phyloP scores from a whole-genome alignment of 2,888 invertebrate species.

The Scrobipalpa atriplicella region DNA sequence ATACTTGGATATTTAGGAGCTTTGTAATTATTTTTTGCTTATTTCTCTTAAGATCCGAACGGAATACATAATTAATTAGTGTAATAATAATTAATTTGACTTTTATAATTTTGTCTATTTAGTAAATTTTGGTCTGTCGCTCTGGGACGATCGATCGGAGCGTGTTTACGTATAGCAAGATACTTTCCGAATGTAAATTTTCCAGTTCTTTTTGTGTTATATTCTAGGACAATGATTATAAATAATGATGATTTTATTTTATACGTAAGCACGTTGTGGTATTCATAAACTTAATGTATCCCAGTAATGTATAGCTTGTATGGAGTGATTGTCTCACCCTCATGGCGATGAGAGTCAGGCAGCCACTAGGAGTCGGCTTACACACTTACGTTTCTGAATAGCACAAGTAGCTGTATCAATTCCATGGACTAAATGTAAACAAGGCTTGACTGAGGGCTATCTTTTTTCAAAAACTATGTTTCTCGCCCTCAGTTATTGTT shows the following conservation, averaged over 20 bases:
- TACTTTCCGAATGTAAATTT: slow-evolving; percentile 29
- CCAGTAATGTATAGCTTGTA: not conserved
- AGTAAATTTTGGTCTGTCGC: slow-evolving; percentile 58
- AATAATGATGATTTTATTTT: slow-evolving; percentile 34
- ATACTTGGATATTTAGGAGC: slow-evolving; percentile 56
- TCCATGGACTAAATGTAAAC: slow-evolving; percentile 71
- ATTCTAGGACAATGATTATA: not conserved
- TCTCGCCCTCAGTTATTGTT: slow-evolving; percentile 31
- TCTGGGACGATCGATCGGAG: slow-evolving; percentile 44
- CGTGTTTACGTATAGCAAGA: slow-evolving; percentile 43
- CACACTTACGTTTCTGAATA: slow-evolving; percentile 21
- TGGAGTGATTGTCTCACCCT: slow-evolving; percentile 7
- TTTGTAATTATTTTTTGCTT: slow-evolving; percentile 58
- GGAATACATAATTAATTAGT: slow-evolving; percentile 42
- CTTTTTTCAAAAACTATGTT: not conserved
- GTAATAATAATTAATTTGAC: slow-evolving; percentile 26
- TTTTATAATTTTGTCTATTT: slow-evolving; percentile 35
- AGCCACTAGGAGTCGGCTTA: not conserved
- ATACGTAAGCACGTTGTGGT: slow-evolving; percentile 52
- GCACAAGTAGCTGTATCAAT: slow-evolving; percentile 43
- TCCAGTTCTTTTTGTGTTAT: slow-evolving; percentile 33
- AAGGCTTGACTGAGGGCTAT: slow-evolving; percentile 47
- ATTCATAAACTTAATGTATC: slow-evolving; percentile 20
- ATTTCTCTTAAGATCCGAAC: slow-evolving; percentile 49
- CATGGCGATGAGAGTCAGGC: not conserved